A percentile compares a stretch with the other conserved stretches of the same genome.
Evolutionary conservation across 2,888 invertebrate species (phyloP).

Genomic region (Limenitis arthemis): DNA sequence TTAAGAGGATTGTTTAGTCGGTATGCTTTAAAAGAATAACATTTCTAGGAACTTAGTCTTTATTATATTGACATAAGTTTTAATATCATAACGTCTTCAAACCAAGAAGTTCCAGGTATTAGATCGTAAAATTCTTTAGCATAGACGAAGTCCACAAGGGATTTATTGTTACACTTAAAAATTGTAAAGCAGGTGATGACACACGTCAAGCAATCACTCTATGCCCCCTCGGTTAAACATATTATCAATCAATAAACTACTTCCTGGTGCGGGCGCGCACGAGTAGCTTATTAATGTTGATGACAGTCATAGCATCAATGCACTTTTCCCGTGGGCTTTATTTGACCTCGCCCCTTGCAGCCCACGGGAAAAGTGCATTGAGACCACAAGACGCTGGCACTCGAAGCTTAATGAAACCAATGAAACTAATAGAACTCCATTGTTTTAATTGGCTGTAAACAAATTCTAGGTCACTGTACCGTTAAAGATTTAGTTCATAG

Average conservation of each 20-base stretch:
- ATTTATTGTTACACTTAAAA: not conserved
- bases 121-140: not conserved
- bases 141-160: not conserved
- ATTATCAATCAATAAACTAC: conserved; percentile 58
- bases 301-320: conserved; percentile 58
- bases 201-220: conserved; percentile 37
- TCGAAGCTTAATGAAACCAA: conserved; percentile 51
- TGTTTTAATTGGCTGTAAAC: conserved; percentile 14
- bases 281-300: conserved; percentile 55
- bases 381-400: conserved; percentile 44
- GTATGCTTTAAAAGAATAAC: not conserved
- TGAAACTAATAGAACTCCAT: conserved; percentile 52
- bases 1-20: conserved; percentile 23
- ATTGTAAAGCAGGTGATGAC: conserved; percentile 27
- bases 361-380: too few species aligned
- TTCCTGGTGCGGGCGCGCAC: conserved; percentile 64
- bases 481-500: conserved; percentile 3
- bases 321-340: conserved; percentile 62
- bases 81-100: not conserved
- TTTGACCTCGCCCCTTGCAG: too few species aligned
- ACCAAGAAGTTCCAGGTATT: too few species aligned
- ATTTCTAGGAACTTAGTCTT: conserved; percentile 2
- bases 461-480: conserved; percentile 15
- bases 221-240: conserved; percentile 40
- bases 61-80: not conserved